These are phyloP conservation scores for Chelonus formosanus DNA, from an alignment of 2,888 invertebrate species.

Conservation along the genomic window DNA sequence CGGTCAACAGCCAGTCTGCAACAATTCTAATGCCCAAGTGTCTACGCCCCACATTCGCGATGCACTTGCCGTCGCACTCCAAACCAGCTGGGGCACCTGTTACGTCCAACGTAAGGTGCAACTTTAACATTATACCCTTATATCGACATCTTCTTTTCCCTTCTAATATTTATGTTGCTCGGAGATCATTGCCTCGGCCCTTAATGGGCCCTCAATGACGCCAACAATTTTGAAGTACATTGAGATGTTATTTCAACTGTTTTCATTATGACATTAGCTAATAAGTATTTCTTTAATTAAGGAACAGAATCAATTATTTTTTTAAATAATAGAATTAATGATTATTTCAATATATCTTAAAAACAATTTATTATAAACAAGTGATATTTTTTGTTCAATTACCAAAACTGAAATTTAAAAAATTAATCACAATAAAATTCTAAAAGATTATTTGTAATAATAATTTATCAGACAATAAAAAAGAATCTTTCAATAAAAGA, in stretches of 20 bases:
- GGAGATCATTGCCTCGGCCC: constrained; percentile 25
- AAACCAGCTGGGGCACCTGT: constrained; percentile 62
- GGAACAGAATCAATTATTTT: neutral
- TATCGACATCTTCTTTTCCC: constrained; percentile 20
- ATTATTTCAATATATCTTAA: too few species aligned
- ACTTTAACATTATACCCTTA: constrained; percentile 42
- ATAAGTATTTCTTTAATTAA: neutral
- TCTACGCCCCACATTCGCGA: constrained; percentile 14
- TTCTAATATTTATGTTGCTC: constrained; percentile 8
- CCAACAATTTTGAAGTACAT: too few species aligned
- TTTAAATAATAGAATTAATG: neutral
- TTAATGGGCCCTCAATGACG: constrained; percentile 4
- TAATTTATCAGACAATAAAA: too few species aligned
- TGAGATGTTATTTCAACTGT: too few species aligned
- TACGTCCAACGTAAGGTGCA: constrained; percentile 56
- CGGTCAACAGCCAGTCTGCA: constrained; percentile 29
- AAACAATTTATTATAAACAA: too few species aligned
- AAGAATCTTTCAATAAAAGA: too few species aligned
- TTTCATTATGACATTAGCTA: too few species aligned
- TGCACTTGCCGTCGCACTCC: constrained; percentile 51
- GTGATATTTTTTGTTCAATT: too few species aligned
- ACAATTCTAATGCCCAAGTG: constrained; percentile 36
- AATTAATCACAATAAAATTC: too few species aligned
- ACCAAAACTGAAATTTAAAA: too few species aligned
- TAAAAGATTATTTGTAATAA: too few species aligned